Base-by-base conservation (phyloP, 2,888 invertebrate genomes). In the Thysanoteuthis rhombus region DNA sequence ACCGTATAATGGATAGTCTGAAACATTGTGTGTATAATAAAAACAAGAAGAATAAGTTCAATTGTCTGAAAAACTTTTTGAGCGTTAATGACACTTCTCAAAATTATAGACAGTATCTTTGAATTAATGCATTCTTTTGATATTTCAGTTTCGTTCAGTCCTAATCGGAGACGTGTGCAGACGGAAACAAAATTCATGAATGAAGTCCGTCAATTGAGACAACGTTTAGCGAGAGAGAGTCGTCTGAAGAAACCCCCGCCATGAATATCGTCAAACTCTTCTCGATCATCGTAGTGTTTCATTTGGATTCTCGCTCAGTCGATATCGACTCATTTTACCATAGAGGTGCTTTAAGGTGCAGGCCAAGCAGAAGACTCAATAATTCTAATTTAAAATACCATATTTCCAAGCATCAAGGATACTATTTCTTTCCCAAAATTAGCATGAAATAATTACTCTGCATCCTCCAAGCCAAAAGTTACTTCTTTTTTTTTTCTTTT, bases 121-220 rank as follows among this genome's bases (percentile, higher is more conserved):
- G n/a, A n/a, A n/a, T n/a, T 32, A 3, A 39, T 91, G 12, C 6
- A 22, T 91, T 19, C 5, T 91, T 40, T 91, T 40, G 32, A 40
- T 91, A 32, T 95, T 95, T 75, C 95, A 96, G 96, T 96, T 42
- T 96, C 96, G 16, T 95, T 97, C 93, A 96, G 96, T 90, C 95
- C 96, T 42, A 95, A 95, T 93, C 94, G 96, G 40, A 93, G 95
- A 92, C 94, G 95, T 32, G 96, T 97, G 94, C 96, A 96, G 39
- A 95, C 95, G 47, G 97, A 97, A 93, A 95, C 95, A 58, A 95
- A 95, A 47, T 94, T 97, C 47, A 94, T 97, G 94, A 95, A 96
- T 90, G 96, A 96, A 94, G 96, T 97, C 5, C 93, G 96, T 52
- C 94, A 95, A 47, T 92, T 97, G 45, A 94, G 97, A 92, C 95